These are phyloP conservation scores for Gadus macrocephalus DNA, from an alignment of 2,113 vertebrate species.

Conservation along the genomic window DNA sequence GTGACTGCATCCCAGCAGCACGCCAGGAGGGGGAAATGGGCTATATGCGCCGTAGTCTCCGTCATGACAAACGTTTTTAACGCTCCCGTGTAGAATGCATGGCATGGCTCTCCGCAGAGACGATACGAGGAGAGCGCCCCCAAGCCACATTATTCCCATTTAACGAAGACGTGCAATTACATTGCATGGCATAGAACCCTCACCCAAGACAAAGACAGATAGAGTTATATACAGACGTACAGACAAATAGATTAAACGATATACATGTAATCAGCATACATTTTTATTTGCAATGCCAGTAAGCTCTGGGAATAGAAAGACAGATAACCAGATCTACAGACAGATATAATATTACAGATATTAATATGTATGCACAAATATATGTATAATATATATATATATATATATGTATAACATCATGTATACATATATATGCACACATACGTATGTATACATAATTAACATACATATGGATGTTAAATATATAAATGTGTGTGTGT, in stretches of 20 bases:
- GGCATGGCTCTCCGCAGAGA: constrained; percentile 25
- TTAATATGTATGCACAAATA: not conserved
- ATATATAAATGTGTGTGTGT: not conserved
- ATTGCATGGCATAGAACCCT: no score
- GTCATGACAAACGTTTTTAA: constrained; percentile 64
- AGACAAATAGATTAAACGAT: not conserved
- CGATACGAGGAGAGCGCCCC: no score
- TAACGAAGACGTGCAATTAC: no score
- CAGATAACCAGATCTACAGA: no score
- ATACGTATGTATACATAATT: not conserved
- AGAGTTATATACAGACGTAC: not conserved
- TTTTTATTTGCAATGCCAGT: no score
- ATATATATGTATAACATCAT: not conserved
- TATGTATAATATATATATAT: not conserved
- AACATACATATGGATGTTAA: not conserved
- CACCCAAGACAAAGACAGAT: no score
- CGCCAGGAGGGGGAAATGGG: constrained; percentile 9
- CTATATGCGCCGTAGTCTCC: constrained; percentile 27
- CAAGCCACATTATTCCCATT: no score
- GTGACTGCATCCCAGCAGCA: constrained; percentile 56
- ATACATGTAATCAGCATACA: no score
- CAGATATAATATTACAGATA: no score
- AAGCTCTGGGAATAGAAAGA: no score
- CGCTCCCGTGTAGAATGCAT: constrained; percentile 65
- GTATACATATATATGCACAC: not conserved